Conservation (phyloP, 2,113 vertebrate genomes). For the Eidolon helvum region DNA sequence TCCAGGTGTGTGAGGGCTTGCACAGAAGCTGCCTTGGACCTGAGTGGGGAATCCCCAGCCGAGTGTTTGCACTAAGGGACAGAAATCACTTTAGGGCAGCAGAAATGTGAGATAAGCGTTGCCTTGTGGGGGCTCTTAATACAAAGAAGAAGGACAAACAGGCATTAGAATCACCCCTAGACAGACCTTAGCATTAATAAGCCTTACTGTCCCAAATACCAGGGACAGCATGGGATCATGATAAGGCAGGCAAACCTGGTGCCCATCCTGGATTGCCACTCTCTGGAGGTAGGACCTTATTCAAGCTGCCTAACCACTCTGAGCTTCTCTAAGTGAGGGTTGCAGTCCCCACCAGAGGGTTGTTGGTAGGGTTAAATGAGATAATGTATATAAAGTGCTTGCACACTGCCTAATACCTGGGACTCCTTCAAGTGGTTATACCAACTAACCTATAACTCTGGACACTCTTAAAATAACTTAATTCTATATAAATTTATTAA, state of each 20-base stretch:
- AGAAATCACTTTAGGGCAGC: neutral
- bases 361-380: neutral
- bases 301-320: neutral
- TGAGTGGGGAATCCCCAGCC: neutral
- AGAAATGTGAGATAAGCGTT: neutral
- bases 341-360: neutral
- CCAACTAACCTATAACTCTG: neutral
- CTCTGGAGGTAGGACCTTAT: neutral
- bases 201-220: neutral
- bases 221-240: neutral
- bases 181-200: neutral
- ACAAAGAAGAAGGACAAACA: neutral
- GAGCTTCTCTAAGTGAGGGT: neutral
- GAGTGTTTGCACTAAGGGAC: neutral
- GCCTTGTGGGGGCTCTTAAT: neutral
- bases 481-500: neutral
- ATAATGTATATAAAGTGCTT: neutral
- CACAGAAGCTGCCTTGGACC: neutral
- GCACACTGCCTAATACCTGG: neutral
- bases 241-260: neutral
- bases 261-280: neutral
- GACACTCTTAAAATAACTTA: neutral
- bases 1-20: constrained; percentile 87
- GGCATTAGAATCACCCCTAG: neutral
- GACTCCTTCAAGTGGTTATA: neutral